These are phyloP conservation scores for Cryptocephalus primarius DNA, from an alignment of 2,888 invertebrate genomes.

Conservation along the genomic window DNA sequence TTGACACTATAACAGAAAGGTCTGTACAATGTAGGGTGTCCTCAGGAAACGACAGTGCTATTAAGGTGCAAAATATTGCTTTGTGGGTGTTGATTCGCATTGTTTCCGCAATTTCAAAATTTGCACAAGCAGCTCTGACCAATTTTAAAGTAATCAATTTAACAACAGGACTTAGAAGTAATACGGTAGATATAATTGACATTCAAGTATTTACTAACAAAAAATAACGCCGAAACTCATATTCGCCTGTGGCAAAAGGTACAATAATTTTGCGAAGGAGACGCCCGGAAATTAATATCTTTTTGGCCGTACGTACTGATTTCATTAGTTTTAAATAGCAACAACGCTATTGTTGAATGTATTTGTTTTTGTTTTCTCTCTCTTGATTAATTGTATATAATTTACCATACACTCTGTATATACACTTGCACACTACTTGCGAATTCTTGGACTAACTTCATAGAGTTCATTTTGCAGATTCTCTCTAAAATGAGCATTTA, in stretches of 20 bases:
- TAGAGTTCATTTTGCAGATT: constrained; percentile 27
- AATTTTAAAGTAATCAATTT: constrained; percentile 16
- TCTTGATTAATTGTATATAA: constrained; percentile 9
- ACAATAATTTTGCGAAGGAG: no score
- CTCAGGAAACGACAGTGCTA: no score
- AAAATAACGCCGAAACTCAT: constrained; percentile 1
- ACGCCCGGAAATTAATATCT: background rate
- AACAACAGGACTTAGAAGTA: constrained; percentile 18
- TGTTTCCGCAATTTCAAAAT: no score
- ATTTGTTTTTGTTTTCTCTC: constrained; percentile 1
- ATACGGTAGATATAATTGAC: constrained; percentile 35
- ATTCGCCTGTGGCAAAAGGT: no score
- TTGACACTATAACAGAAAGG: no score
- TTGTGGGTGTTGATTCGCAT: no score
- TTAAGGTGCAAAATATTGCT: no score
- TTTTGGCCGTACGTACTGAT: constrained; percentile 4
- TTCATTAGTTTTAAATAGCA: constrained; percentile 8
- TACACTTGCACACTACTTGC: constrained; percentile 36
- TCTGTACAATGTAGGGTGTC: no score
- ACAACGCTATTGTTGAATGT: constrained; percentile 9
- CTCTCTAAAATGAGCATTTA: constrained; percentile 36
- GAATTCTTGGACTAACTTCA: constrained; percentile 27
- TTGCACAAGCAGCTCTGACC: no score
- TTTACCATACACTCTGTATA: constrained; percentile 29
- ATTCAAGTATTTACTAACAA: constrained; percentile 29